phyloP scores from a whole-genome alignment of 2,888 invertebrate species.

The Limulus polyphemus region DNA sequence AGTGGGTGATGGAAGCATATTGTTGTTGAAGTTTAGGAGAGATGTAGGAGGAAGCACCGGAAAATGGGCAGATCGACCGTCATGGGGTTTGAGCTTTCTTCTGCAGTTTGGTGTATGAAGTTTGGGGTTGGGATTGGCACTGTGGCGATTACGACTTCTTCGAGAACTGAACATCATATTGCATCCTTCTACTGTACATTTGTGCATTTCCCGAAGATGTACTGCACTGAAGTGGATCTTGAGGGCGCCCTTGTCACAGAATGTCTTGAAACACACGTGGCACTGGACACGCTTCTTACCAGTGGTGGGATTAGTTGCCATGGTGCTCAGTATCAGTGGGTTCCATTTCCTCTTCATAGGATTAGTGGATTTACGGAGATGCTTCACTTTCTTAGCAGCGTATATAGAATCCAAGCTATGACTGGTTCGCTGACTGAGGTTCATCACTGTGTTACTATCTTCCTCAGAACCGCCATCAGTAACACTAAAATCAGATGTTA shows the following conservation, averaged over 20 bases:
- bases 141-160: constrained; percentile 86
- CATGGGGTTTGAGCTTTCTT: constrained; percentile 85
- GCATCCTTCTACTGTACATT: constrained; percentile 96
- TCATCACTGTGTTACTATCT: constrained; percentile 42
- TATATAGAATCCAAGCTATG: constrained; percentile 23
- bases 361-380: constrained; percentile 38
- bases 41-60: constrained; percentile 37
- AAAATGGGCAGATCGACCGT: constrained; percentile 78
- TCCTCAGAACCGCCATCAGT: constrained; percentile 17
- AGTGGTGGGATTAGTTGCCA: constrained; percentile 80
- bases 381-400: constrained; percentile 33
- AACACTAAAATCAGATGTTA: constrained; percentile 20
- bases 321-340: constrained; percentile 50
- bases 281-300: constrained; percentile 96
- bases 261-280: constrained; percentile 94
- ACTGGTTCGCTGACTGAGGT: constrained; percentile 44
- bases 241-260: constrained; percentile 98
- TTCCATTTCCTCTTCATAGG: constrained; percentile 40
- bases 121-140: constrained; percentile 96
- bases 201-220: constrained; percentile 97
- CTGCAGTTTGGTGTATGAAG: constrained; percentile 87
- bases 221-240: constrained; percentile 99
- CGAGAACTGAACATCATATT: constrained; percentile 99
- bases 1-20: constrained; percentile 4
- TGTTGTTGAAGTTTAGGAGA: constrained; percentile 13